Evolutionary conservation across 2,888 invertebrate genomes (phyloP), one percentile per base, ranked within the genome.

Genomic region (Elmis aenea): DNA sequence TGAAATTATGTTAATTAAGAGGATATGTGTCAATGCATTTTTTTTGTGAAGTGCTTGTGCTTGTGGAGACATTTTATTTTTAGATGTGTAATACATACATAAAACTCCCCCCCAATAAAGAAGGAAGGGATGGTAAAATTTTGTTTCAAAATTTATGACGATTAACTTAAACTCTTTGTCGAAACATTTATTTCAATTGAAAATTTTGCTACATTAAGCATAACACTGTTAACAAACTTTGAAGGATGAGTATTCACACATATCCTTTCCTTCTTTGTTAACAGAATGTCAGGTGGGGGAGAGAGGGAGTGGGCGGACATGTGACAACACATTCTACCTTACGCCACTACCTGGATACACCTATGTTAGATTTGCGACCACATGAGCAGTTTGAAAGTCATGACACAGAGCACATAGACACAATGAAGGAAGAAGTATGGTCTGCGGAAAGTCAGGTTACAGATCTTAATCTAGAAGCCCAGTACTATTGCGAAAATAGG

Each of bases 231-330:
- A 39, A 33, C 34, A 34, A 34, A 34, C 24, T 9, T 32, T 18
- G 8, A 18, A 25, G 27, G 24, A 28, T n/a, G n/a, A 26, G 33
- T 46, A 63, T 56, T 58, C 54, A 58, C 55, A 59, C 58, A 59
- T 55, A 69, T 75, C 76, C 76, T 75, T 76, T 76, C 77, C 76
- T 77, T 77, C 74, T 79, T 74, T 79, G 77, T 79, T 76, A 76
- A 74, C 79, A 78, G 79, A 77, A 67, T 56, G 66, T 61, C 64
- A 55, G 69, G 67, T 70, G 71, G 72, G 70, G 69, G 60, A 67
- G 68, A 62, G 68, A 64, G 62, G 57, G 64, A 63, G 64, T 62
- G 59, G 61, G 59, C 60, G 69, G 67, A 61, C 60, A 66, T 59
- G 62, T 39, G 42, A 23, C 45, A 30, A 28, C 55, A 24, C 46